A percentile compares a stretch with the other conserved stretches of the same genome.
Evolutionary conservation across 2,888 invertebrate species (phyloP).

Genomic region (Gerosis bhagava): DNA sequence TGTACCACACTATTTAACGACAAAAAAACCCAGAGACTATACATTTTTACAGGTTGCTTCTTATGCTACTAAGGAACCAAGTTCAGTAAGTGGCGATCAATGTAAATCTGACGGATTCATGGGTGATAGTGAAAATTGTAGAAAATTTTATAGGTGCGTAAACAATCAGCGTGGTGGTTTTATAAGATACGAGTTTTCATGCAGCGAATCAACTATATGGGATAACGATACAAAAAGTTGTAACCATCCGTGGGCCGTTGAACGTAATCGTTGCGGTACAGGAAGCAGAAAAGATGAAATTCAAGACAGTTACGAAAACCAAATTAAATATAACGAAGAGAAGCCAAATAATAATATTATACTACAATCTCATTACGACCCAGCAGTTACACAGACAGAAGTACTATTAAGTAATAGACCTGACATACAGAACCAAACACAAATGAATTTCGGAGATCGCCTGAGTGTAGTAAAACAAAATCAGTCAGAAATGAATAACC

Average conservation of each 20-base stretch:
- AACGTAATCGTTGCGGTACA: constrained; percentile 59
- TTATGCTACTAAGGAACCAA: constrained; percentile 21
- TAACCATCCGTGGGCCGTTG: constrained; percentile 86
- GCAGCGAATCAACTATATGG: constrained; percentile 90
- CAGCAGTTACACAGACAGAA: constrained; percentile 5
- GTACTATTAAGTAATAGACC: constrained; percentile 6
- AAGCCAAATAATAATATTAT: neutral
- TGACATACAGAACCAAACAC: constrained; percentile 9
- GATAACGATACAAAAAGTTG: constrained; percentile 87
- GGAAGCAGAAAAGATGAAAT: constrained; percentile 34
- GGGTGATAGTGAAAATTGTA: constrained; percentile 87
- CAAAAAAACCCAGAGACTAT: constrained; percentile 15
- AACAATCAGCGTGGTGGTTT: constrained; percentile 83
- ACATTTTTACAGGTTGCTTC: neutral
- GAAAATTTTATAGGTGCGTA: constrained; percentile 91
- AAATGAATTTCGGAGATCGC: constrained; percentile 13
- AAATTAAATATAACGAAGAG: constrained; percentile 5
- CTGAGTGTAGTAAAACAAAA: constrained; percentile 3
- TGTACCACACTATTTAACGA: constrained; percentile 14
- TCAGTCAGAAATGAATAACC: constrained; percentile 12
- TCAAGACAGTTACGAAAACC: neutral
- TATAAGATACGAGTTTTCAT: constrained; percentile 87
- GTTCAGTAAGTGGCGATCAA: constrained; percentile 39
- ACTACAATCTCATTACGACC: constrained; percentile 17
- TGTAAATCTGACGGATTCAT: constrained; percentile 88